phyloP scores from a whole-genome alignment of 2,113 vertebrate species.

The Pseudolaguvia tuberculata region DNA sequence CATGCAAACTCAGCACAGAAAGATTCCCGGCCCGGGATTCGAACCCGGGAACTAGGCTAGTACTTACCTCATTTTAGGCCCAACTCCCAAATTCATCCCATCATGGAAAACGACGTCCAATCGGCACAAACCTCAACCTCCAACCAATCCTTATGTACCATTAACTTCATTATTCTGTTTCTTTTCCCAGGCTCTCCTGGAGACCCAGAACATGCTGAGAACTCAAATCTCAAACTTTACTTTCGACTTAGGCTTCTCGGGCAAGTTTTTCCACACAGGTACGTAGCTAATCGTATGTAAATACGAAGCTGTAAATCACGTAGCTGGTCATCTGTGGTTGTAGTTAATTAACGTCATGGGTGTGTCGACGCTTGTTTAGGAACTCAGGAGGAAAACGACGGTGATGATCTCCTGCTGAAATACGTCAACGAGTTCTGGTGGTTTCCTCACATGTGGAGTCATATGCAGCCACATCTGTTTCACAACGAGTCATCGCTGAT shows the following conservation, averaged over 20 bases:
- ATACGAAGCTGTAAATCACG: neutral
- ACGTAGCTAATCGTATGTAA: constrained; percentile 21
- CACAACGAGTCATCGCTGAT: constrained; percentile 91
- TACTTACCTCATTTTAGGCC: too few relatives aligned
- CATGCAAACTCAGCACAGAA: too few relatives aligned
- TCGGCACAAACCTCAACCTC: neutral
- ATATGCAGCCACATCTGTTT: constrained; percentile 98
- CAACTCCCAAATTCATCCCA: too few relatives aligned
- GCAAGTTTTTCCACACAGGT: constrained; percentile 74
- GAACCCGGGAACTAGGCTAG: too few relatives aligned
- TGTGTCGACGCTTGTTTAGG: constrained; percentile 62
- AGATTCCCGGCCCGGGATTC: too few relatives aligned
- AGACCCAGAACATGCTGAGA: constrained; percentile 67
- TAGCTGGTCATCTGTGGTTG: neutral
- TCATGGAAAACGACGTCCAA: too few relatives aligned
- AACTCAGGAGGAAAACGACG: constrained; percentile 85
- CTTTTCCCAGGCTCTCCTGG: constrained; percentile 63
- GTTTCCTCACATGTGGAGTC: constrained; percentile 99
- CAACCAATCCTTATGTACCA: neutral
- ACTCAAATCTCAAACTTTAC: constrained; percentile 71
- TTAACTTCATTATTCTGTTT: constrained; percentile 23
- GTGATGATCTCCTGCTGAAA: constrained; percentile 83
- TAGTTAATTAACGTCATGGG: neutral
- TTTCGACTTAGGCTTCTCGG: constrained; percentile 72
- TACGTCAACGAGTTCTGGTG: constrained; percentile 96